Percentiles rank a stretch among this genome's conserved stretches.
Conservation (phyloP, 2,888 invertebrate species). For the Leucophenga montana region DNA sequence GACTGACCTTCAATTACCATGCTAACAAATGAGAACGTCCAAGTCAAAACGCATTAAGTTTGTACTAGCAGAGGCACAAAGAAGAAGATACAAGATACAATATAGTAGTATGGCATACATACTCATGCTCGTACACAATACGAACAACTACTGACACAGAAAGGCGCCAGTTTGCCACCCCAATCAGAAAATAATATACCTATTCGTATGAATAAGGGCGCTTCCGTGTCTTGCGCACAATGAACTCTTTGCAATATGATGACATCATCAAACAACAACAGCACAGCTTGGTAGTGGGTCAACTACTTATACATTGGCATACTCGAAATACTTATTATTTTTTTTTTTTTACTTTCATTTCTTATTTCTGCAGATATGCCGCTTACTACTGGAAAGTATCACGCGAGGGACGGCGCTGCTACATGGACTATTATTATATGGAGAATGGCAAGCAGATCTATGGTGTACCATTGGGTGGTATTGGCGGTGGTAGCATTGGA, state of each 20-base stretch:
- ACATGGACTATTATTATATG: slow-evolving; percentile 86
- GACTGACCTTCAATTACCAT: no score
- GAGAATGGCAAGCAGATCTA: slow-evolving; percentile 87
- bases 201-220: no score
- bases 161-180: background rate
- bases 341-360: slow-evolving; percentile 53
- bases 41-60: no score
- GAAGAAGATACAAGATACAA: no score
- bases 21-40: no score
- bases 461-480: slow-evolving; percentile 90
- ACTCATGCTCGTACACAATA: no score
- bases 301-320: slow-evolving; percentile 3
- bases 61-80: no score
- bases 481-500: slow-evolving; percentile 85
- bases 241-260: slow-evolving; percentile 22
- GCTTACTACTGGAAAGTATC: slow-evolving; percentile 80
- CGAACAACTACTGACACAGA: no score
- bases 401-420: slow-evolving; percentile 79
- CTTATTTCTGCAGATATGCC: slow-evolving; percentile 77
- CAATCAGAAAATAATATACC: background rate
- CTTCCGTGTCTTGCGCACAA: slow-evolving; percentile 25
- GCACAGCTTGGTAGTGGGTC: background rate
- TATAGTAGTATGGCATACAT: no score
- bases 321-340: background rate
- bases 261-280: slow-evolving; percentile 31